Evolutionary conservation across 2,888 invertebrate genomes (phyloP), one percentile per base, ranked within the genome.

Genomic region (Steromphala cineraria): DNA sequence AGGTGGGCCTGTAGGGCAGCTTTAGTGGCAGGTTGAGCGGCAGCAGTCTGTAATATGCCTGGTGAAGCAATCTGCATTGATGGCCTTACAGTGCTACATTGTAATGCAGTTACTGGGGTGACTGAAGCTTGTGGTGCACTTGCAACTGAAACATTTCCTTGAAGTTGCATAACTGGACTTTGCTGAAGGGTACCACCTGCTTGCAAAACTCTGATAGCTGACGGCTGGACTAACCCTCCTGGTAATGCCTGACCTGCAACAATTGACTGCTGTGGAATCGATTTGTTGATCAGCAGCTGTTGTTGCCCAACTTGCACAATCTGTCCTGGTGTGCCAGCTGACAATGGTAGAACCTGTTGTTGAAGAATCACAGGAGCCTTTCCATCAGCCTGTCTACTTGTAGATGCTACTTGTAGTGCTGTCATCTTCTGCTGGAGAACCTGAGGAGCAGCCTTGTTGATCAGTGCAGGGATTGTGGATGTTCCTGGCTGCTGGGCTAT

Each of bases 81-180:
- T 17, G 31, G 67, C 36, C 53, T 67, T 53, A 24, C 67, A 71
- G 17, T 52, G 67, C 24, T 19, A 75, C 53, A 36, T 79, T 80
- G 40, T 55, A 17, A 67, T 67, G 81, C 53, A 81, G 83, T 46
- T 81, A 62, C 13, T 77, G 46, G 56, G 75, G 83, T 52, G 80
- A 75, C 71, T 80, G 80, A 13, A 46, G 46, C 1, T 46, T 46
- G 46, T 46, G 46, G 46, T 46, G 13, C 46, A 46, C 46, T 46
- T 46, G 82, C 82, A 19, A 80, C 80, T 53, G 80, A 76, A n/a
- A 67, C 40, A 46, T 46, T 46, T 24, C 15, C 15, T 28, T 13
- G 28, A 62, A 62, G 28, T 21, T 62, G 62, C 15, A 71, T 36
- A 0, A 31, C n/a, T 31, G 71, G 40, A 62, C 28, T 62, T 62